Evolutionary conservation across 2,797 vertebrate genomes (phyloP), one percentile per base, ranked within the genome.

Genomic region (Limosa lapponica): DNA sequence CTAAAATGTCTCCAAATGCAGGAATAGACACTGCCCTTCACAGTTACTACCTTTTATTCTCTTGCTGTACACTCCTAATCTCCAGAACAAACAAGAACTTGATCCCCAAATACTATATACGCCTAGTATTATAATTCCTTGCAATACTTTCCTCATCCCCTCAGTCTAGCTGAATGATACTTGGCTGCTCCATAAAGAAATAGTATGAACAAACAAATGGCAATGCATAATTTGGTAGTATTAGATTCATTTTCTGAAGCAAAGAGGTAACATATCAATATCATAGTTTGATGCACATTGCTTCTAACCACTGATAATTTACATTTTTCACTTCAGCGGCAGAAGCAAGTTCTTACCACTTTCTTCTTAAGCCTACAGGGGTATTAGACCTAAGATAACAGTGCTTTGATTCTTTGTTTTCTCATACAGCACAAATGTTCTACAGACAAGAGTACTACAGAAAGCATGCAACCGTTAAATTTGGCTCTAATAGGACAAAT

Each of bases 201-300:
- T 0, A 59, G 24, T 2, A 67, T 4, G 18, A 64, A 92, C 5
- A 48, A 65, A 32, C 16, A 87, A 72, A 89, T 30, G 6, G 7
- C 14, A 89, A 34, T 3, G 2, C 1, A 2, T 73, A 70, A 85
- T 75, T 79, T 46, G n/a, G 13, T 32, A 67, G 17, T 14, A 52
- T 46, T 55, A 11, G 7, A 66, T 32, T 61, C 0, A 46, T 64
- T 59, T 95, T 48, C 25, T 54, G 10, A 10, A 62, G 27, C 2
- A 3, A 87, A 69, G 12, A 65, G 23, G 16, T 67, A 54, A 43
- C 1, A 1, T 14, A 13, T 27, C 41, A 82, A 13, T 27, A 61
- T 6, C 9, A n/a, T 4, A 44, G 11, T 41, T 43, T 59, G 55
- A 69, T 0, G 0, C 4, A 61, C 11, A 19, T 51, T 80, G 41